Base-by-base conservation (phyloP, 2,113 vertebrate genomes). In the Labeo rohita region DNA sequence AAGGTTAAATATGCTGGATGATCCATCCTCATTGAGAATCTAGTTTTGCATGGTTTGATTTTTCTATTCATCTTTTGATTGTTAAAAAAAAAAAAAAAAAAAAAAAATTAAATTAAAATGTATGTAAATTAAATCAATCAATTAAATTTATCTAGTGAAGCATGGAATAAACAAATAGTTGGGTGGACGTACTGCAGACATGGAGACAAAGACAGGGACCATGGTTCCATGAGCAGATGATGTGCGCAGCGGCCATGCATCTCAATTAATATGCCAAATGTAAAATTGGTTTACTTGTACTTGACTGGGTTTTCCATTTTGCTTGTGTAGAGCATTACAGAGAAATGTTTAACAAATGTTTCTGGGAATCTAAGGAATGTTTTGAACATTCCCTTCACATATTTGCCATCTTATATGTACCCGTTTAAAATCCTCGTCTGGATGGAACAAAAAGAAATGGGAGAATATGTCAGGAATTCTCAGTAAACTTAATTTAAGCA, bases 91-190 rank as follows among this genome's bases (percentile, higher is more conserved):
- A n/a, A 16, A 36, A 21, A 76, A 80, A 45, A 63, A n/a, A n/a
- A n/a, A n/a, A n/a, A n/a, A n/a, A n/a, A n/a, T n/a, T n/a, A n/a
- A n/a, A n/a, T n/a, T n/a, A n/a, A n/a, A n/a, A n/a, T n/a, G n/a
- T n/a, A 85, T 21, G 52, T 83, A 28, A 45, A 86, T 79, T 79
- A 74, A 79, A 80, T 74, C 68, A 89, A 88, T 92, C 84, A 91
- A 92, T 92, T 93, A 88, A 90, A 87, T 84, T 39, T 85, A 89
- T 52, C 80, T 2, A 3, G 54, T 74, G 88, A 84, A 86, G 63
- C 79, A 12, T 85, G 74, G 6, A 73, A 80, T 63, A 86, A 84
- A 87, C 88, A 70, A 84, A 61, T 47, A 85, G 86, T 39, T 61
- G 13, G 36, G 47, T 73, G 63, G 56, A 86, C 49, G 28, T 87